A percentile compares a stretch with the other conserved stretches of the same genome.
These are phyloP conservation scores for Drosophila insularis DNA, from an alignment of 1,140 invertebrate genomes.

Conservation along the genomic window DNA sequence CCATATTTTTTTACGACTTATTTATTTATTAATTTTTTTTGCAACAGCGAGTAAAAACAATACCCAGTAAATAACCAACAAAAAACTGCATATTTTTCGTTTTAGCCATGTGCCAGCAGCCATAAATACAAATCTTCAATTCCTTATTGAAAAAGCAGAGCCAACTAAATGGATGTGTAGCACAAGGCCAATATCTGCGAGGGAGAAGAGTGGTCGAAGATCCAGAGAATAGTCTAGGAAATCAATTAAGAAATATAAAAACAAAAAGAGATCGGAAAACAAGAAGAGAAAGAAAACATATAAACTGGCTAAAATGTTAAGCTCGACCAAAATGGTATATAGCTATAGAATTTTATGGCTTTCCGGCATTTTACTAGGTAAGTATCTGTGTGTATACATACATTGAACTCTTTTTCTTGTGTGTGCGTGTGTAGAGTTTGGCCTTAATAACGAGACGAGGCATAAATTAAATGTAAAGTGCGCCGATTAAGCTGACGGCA, in stretches of 20 bases:
- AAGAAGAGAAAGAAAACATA: conserved; percentile 37
- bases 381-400: conserved; percentile 40
- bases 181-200: conserved; percentile 35
- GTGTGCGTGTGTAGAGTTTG: conserved; percentile 23
- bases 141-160: conserved; percentile 66
- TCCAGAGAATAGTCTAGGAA: conserved; percentile 51
- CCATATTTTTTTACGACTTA: too few relatives aligned
- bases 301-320: conserved; percentile 69
- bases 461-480: conserved; percentile 76
- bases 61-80: too few relatives aligned
- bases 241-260: conserved; percentile 31
- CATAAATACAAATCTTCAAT: conserved; percentile 55
- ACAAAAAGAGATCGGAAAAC: conserved; percentile 7
- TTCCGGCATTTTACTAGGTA: conserved; percentile 82
- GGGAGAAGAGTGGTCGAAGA: conserved; percentile 30
- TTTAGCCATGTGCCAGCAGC: conserved; percentile 74
- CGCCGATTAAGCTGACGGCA: conserved; percentile 62
- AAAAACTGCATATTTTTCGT: conserved; percentile 19
- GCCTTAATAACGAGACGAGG: conserved; percentile 49
- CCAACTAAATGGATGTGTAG: conserved; percentile 72
- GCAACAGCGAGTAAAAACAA: not conserved
- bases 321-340: conserved; percentile 82
- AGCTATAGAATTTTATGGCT: conserved; percentile 82
- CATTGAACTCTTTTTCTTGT: not conserved
- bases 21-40: too few relatives aligned